Conservation (phyloP, 2,888 invertebrate species). For the Ophonus ardosiacus region DNA sequence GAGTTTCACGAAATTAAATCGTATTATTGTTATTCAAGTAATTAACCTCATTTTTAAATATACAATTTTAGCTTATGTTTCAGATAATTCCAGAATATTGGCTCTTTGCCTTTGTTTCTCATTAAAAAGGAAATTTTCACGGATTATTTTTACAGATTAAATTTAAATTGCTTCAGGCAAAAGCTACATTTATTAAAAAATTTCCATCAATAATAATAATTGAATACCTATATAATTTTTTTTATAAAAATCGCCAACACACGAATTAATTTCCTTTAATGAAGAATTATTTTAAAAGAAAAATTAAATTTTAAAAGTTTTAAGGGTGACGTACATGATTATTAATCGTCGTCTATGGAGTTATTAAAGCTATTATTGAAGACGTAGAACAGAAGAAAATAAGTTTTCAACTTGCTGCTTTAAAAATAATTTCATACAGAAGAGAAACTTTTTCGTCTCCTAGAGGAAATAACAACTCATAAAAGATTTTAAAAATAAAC, state of each 20-base stretch:
- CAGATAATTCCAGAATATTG: constrained; percentile 44
- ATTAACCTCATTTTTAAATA: constrained; percentile 3
- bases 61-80: constrained; percentile 35
- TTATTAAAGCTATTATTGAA: neutral
- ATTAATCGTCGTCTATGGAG: neutral
- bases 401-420: neutral
- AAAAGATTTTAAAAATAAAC: neutral
- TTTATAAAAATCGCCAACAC: neutral
- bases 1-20: neutral
- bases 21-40: neutral
- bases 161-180: constrained; percentile 24
- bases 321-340: neutral
- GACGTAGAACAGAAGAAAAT: neutral
- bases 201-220: constrained; percentile 29
- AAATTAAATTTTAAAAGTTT: neutral
- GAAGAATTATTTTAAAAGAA: constrained; percentile 14
- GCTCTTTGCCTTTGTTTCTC: neutral
- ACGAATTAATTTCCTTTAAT: constrained; percentile 16
- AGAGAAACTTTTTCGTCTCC: neutral
- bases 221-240: neutral
- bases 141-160: neutral
- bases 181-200: neutral
- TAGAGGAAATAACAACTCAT: neutral
- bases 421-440: constrained; percentile 13
- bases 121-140: constrained; percentile 35